Base-by-base conservation (phyloP, 1,140 invertebrate species). In the Thereuonema tuberculata region DNA sequence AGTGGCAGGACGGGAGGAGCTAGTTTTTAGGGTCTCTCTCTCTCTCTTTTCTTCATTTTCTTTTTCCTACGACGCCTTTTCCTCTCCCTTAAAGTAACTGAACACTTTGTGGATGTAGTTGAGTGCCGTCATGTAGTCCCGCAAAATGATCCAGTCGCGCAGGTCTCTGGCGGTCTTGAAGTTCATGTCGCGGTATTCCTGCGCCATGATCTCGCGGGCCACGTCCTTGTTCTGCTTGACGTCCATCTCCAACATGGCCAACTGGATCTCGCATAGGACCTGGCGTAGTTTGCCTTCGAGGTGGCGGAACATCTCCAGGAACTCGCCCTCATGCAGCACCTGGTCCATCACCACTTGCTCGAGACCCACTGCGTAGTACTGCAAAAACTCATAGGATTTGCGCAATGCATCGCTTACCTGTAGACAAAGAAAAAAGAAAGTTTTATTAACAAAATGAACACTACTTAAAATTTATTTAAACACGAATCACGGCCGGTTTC, bases 261-360 rank as follows among this genome's bases (percentile, higher is more conserved):
- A 74, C 64, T 83, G 79, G 14, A 81, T 66, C 66, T 81, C 76
- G 65, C 80, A 80, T 27, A 82, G 70, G 0, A 81, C 72, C 76
- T 80, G 70, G 67, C 75, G 78, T 15, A 84, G 72, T 54, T 79
- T 73, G 67, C 71, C 74, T 66, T 83, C 78, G 28, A 78, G 74
- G 17, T 77, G 73, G 28, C 74, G 73, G 69, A 84, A 85, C 46
- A 78, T 65, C 5, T 75, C 69, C 54, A 72, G 66, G 69, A 80
- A 83, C 20, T 71, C 63, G 2, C 71, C 72, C 9, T 68, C 66
- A 59, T 78, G 66, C 23, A 79, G 70, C 3, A 78, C 72, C 59
- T 82, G 80, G 62, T 84, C 82, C 68, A 77, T 74, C n/a, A 79
- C 75, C 14, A 84, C 75, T 68, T 84, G 82, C 61, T 85, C 83